Base-by-base conservation (phyloP, 2,797 vertebrate genomes). In the Lycodopsis pacificus region DNA sequence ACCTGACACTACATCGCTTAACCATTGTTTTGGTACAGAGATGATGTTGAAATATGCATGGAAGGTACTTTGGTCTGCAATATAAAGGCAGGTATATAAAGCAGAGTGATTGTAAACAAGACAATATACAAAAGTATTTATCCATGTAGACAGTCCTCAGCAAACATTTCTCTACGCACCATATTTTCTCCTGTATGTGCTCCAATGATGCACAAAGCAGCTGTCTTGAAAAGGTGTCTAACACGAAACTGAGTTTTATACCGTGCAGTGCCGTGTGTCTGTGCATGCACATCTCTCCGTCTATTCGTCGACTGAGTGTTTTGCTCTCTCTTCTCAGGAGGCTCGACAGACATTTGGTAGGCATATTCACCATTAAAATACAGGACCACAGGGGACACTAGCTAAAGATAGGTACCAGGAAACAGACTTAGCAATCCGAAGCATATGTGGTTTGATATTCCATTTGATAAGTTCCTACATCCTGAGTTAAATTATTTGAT, bases 341-440 rank as follows among this genome's bases (percentile, higher is more conserved):
- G 90, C 82, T 66, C 78, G 0, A 76, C 76, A 88, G 84, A 92
- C 88, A 92, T 93, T 91, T 86, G 86, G 80, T 86, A 83, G 82
- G 80, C 80, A 86, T 84, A 89, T 89, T 91, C 69, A 22, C 86
- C 76, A 88, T 92, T 90, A 89, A 91, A 92, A 90, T 86, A 68
- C 86, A 84, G 81, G 79, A 85, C 89, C 88, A 89, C 86, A 34
- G 80, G 90, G 88, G 83, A 92, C 88, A 80, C 64, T 42, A 73
- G 73, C 88, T 89, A 87, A 90, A 92, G 89, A 93, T 90, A 90
- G 89, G 77, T 58, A 86, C 77, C 76, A 88, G 87, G 88, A 93
- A 91, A 79, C 79, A 74, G 72, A 34, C 79, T 49, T 74, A 38
- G 81, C 66, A 85, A 91, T 81, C 56, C 79, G 82, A 89, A 93